Base-by-base conservation (phyloP, 2,797 vertebrate genomes). In the Lemur catta region DNA sequence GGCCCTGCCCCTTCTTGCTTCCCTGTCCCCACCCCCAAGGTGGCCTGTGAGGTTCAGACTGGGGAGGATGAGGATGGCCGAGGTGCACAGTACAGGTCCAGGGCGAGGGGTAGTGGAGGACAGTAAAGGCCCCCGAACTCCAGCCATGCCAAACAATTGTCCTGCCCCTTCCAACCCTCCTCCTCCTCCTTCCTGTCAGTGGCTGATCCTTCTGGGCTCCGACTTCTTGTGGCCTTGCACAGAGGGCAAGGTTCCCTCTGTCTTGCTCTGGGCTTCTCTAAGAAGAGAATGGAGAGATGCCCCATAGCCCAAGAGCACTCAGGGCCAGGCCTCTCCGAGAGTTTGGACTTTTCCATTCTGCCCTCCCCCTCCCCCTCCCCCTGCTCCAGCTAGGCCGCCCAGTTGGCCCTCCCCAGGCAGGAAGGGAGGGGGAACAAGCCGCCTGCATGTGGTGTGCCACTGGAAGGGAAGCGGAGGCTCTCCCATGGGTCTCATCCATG, bases 331-430 rank as follows among this genome's bases (percentile, higher is more conserved):
- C 90, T 88, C 84, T 18, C 41, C 50, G 69, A 57, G 82, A 38
- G 9, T 65, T 15, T 12, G 6, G 24, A 43, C 30, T 74, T 38
- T 17, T 55, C 78, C 50, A 41, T 43, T 59, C 63, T 4, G 13
- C 43, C 7, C 20, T 4, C 0, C 26, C 0, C 0, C 20, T 4
- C 0, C 26, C 0, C 0, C 2, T 1, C 6, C 6, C 0, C 14
- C 0, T 2, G 6, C 18, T 28, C 22, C 6, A 41, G 38, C 74
- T 38, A 6, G 18, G 59, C 46, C 6, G 2, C 8, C 18, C 38
- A 12, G 7, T 6, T 48, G 50, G n/a, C 33, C 33, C 33, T 84
- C 41, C 10, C 48, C 35, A 2, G 59, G 57, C 48, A 55, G 48
- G 65, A 59, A 88, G 20, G 55, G 20, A 6, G 13, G 26, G 9